Evolutionary conservation across 2,113 vertebrate genomes (phyloP), one percentile per base, ranked within the genome.

Genomic region (Acrocephalus kingi): DNA sequence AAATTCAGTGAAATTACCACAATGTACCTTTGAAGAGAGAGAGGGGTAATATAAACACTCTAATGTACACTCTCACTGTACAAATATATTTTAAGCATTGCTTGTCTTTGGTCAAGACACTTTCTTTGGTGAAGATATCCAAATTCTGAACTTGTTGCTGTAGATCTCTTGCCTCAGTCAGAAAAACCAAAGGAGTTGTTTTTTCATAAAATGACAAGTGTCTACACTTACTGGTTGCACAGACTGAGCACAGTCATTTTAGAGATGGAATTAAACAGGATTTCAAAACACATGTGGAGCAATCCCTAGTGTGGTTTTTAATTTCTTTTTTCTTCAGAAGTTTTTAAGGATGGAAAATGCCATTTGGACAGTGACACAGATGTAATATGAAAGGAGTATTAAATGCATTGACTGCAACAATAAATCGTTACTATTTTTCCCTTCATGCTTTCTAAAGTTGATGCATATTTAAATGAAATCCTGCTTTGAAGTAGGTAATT

Each of bases 401-500:
- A 90, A 91, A 64, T 90, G 55, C 52, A 85, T 49, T 94, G 48
- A 82, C 85, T 82, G 85, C 69, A 85, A 79, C 94, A 94, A 75
- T 75, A 92, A 95, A 91, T 63, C 62, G 84, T n/a, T 89, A 45
- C 35, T 58, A 19, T 59, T 80, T 90, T 84, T 69, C 72, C 48
- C 52, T 93, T 95, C 23, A 45, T 48, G 64, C 80, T 84, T 37
- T 61, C 68, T 64, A 10, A 74, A 93, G 58, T 27, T 68, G 72
- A 46, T 91, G 39, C 3, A 2, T 92, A 89, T 67, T 94, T 56
- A 89, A 94, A 89, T 81, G 46, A 82, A 95, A 88, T 86, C 87
- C 89, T 28, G 82, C 88, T 95, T 89, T 64, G 86, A 94, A 74
- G 46, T 59, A 87, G 63, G 68, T 69, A 66, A 82, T 96, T 87